Evolutionary conservation across 2,113 vertebrate species (phyloP), one percentile per base, ranked within the genome.

Genomic region (Lepus americanus): DNA sequence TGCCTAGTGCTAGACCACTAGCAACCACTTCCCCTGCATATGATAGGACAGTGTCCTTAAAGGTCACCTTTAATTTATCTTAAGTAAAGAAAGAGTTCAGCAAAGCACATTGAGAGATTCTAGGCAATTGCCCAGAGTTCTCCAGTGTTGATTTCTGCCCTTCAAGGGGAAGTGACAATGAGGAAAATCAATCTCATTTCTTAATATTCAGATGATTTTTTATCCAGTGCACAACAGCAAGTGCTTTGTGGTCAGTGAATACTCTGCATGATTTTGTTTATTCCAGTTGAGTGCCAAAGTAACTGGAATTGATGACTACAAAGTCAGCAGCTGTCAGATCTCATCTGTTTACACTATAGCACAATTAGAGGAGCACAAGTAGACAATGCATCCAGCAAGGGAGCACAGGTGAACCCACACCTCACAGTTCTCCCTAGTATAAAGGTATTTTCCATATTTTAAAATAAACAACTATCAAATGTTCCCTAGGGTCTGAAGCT

Each of bases 381-480:
- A 70, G 31, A 63, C 22, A 61, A 39, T 51, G 20, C 22, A 29
- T 44, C 53, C 13, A 87, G 39, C 17, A 55, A 22, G 22, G 19
- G 8, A 70, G 10, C 39, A 59, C 12, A 81, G 33, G 17, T 92
- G 16, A 93, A 69, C 7, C 6, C 55, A 69, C 6, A 79, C 23
- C n/a, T 64, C 12, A 22, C 44, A 82, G 49, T 63, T 61, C 20
- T 84, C 70, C 5, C 29, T 16, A 36, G 9, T 17, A 76, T 39
- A 79, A 81, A 76, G 19, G 31, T 6, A 39, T 70, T 77, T 81
- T 22, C 92, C 63, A 33, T 74, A 80, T 73, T 82, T 94, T 63
- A 81, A 92, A 94, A 76, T 84, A 95, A 80, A 82, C 80, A 77
- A 83, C 2, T 49, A 67, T 64, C 9, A 67, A 73, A 49, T 82